Evolutionary conservation across 2,797 vertebrate species (phyloP).

Genomic region (Myotis vivesi): DNA sequence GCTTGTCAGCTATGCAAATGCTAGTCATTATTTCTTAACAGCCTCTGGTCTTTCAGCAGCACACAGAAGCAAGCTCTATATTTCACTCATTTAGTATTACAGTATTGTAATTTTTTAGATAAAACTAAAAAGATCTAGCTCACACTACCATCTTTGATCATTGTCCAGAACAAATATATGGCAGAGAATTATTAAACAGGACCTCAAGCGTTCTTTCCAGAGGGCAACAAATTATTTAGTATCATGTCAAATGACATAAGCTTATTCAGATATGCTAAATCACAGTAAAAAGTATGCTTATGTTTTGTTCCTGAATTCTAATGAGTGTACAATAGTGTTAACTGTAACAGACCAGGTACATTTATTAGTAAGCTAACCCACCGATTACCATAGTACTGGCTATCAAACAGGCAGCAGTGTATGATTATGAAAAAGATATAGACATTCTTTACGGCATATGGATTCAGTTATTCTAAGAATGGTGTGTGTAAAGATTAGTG

Average conservation of each 20-base stretch:
- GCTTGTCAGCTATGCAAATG: conserved; percentile 74
- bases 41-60: conserved; percentile 59
- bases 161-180: conserved; percentile 46
- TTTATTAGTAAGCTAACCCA: background rate
- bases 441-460: background rate
- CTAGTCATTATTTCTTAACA: conserved; percentile 69
- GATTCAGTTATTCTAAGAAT: background rate
- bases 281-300: background rate
- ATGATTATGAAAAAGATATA: background rate
- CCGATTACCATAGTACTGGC: background rate
- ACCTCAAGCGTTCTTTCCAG: conserved; percentile 23
- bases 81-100: conserved; percentile 39
- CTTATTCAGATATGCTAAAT: conserved; percentile 54
- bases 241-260: conserved; percentile 19
- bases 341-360: background rate
- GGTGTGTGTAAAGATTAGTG: background rate
- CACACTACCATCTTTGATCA: conserved; percentile 10
- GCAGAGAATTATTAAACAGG: conserved; percentile 49
- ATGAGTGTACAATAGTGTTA: background rate
- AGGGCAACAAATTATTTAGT: background rate
- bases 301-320: conserved; percentile 49
- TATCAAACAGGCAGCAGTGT: background rate
- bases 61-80: conserved; percentile 45
- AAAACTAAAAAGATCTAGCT: conserved; percentile 39
- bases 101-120: conserved; percentile 47